Percentiles rank a stretch among this genome's conserved stretches.
Evolutionary conservation across 2,888 invertebrate genomes (phyloP).

Genomic region (Brassicogethes aeneus): DNA sequence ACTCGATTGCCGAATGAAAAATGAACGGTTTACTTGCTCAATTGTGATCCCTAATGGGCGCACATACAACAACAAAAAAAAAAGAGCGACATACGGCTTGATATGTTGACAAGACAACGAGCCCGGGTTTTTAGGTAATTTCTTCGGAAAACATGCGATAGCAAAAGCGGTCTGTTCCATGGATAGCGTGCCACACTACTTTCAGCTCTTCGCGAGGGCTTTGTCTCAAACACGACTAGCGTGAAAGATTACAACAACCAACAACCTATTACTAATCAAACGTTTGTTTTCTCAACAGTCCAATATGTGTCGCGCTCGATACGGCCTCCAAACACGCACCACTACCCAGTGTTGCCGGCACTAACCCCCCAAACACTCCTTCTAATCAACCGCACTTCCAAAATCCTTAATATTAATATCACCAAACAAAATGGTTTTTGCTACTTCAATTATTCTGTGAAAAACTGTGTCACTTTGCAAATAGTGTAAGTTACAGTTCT

Average conservation of each 20-base stretch:
- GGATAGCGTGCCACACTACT: neutral
- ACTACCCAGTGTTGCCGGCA: too few species aligned
- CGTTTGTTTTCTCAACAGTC: slow-evolving; percentile 35
- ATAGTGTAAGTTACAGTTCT: too few species aligned
- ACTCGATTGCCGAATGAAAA: slow-evolving; percentile 19
- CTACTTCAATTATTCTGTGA: too few species aligned
- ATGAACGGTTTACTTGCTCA: slow-evolving; percentile 16
- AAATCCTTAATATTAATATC: too few species aligned
- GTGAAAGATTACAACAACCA: slow-evolving; percentile 34
- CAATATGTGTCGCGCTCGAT: slow-evolving; percentile 31
- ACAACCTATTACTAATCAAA: slow-evolving; percentile 35
- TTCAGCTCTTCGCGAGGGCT: neutral
- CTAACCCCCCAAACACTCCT: too few species aligned
- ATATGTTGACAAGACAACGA: slow-evolving; percentile 39
- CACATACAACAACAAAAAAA: too few species aligned
- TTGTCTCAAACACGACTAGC: slow-evolving; percentile 22
- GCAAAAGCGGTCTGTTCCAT: too few species aligned
- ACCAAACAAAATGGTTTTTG: too few species aligned
- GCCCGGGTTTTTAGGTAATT: neutral
- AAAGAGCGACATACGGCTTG: slow-evolving; percentile 35
- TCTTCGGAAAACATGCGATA: neutral
- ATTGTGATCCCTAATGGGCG: slow-evolving; percentile 20
- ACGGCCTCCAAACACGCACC: slow-evolving; percentile 31
- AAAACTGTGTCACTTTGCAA: too few species aligned
- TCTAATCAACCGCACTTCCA: too few species aligned